Base-by-base conservation (phyloP, 2,888 invertebrate species). In the Elegia similella region DNA sequence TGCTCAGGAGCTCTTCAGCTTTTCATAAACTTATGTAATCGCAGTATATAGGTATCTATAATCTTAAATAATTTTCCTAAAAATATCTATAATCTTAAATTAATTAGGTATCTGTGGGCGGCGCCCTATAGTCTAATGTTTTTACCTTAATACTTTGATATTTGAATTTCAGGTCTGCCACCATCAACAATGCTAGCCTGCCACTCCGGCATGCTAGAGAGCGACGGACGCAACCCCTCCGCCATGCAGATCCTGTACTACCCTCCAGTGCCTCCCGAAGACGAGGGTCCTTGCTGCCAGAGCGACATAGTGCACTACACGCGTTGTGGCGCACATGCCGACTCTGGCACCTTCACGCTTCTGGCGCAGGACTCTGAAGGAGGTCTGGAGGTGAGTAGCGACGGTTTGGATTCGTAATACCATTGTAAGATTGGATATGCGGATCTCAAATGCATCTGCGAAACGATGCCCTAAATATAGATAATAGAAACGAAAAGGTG, bases 261-360 rank as follows among this genome's bases (percentile, higher is more conserved):
- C 84, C 95, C 95, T 38, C 94, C 95, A 1, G 89, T 94, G 46
- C 92, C 93, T 16, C 93, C 93, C 12, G 93, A 93, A 63, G 93
- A 93, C 72, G 93, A 91, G 59, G 90, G 92, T 52, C 90, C 91
- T 7, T 85, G 92, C 66, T 80, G 83, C 62, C 72, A 73, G 60
- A 69, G 69, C 59, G 75, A 82, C 63, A 77, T 70, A 13, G 73
- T 77, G 61, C 76, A 80, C 57, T 92, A 91, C 82, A 94, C 94
- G 43, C 92, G 95, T 42, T 95, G 95, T 73, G 95, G 94, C 1
- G 94, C 95, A 0, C 95, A 95, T 76, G 93, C 94, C 23, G 96
- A 96, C 80, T 94, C 94, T 65, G 95, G 95, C 63, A 95, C 95
- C 52, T 94, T 96, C 76, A 96, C 96, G 13, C 86, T 96, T 60